phyloP scores from a whole-genome alignment of 2,888 invertebrate species.

The Bursaphelenchus okinawaensis region DNA sequence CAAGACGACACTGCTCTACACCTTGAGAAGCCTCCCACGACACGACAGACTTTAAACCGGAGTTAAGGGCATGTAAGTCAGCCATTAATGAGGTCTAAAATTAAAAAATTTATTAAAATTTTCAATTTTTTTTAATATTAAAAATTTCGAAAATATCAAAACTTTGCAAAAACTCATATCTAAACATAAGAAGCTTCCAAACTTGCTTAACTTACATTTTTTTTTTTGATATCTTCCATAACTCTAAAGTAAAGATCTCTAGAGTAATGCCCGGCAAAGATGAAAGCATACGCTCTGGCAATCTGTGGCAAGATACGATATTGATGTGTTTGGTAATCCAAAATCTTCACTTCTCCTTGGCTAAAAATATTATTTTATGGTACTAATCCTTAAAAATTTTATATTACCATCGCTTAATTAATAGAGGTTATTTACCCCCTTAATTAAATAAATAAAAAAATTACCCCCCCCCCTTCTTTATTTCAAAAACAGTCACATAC shows the following conservation, averaged over 20 bases:
- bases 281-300: conserved; percentile 73
- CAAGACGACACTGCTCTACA: conserved; percentile 76
- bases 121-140: conserved; percentile 66
- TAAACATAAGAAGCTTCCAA: conserved; percentile 67
- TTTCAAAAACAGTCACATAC: conserved; percentile 61
- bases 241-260: conserved; percentile 37
- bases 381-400: background rate
- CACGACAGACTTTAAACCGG: conserved; percentile 83
- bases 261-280: conserved; percentile 62
- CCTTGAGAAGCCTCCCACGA: conserved; percentile 65
- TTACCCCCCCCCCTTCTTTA: no score
- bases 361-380: background rate
- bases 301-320: conserved; percentile 74
- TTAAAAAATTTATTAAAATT: conserved; percentile 60
- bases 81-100: conserved; percentile 44
- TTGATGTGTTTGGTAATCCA: conserved; percentile 90
- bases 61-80: conserved; percentile 81
- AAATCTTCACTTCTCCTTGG: conserved; percentile 80
- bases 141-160: conserved; percentile 58
- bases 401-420: background rate
- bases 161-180: conserved; percentile 62
- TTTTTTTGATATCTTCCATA: conserved; percentile 62
- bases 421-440: no score
- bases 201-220: conserved; percentile 57
- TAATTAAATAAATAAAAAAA: no score